Evolutionary conservation across 2,797 vertebrate species (phyloP).

Genomic region (Danio albolineatus): DNA sequence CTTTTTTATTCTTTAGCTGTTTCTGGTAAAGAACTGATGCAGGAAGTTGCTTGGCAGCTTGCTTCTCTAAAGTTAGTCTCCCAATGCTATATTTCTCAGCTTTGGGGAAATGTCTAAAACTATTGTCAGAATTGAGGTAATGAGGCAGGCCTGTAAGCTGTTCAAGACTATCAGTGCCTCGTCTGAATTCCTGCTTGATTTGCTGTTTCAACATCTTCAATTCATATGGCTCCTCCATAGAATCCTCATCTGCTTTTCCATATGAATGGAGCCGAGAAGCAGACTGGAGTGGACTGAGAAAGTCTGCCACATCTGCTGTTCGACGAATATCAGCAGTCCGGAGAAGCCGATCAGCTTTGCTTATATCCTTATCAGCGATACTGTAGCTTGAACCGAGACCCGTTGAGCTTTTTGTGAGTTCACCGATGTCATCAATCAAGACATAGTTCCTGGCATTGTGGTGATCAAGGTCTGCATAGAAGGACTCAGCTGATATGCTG

Average conservation of each 20-base stretch:
- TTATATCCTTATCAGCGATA: constrained; percentile 93
- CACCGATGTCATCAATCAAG: constrained; percentile 96
- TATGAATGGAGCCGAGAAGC: constrained; percentile 91
- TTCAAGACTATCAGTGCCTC: constrained; percentile 92
- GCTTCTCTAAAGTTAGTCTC: constrained; percentile 97
- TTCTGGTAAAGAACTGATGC: constrained; percentile 96
- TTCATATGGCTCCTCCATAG: constrained; percentile 99
- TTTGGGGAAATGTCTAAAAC: constrained; percentile 95
- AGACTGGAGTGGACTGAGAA: constrained; percentile 86
- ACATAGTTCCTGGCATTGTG: constrained; percentile 93
- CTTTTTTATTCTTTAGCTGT: constrained; percentile 96
- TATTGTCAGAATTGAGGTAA: constrained; percentile 90
- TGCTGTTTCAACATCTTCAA: constrained; percentile 97
- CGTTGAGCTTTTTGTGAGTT: constrained; percentile 92
- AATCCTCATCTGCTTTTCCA: constrained; percentile 93
- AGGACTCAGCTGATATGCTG: constrained; percentile 97
- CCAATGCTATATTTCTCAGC: constrained; percentile 98
- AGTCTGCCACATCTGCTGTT: constrained; percentile 93
- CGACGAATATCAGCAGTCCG: constrained; percentile 89
- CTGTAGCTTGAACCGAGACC: constrained; percentile 88
- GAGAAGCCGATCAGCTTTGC: constrained; percentile 92
- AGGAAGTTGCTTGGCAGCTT: constrained; percentile 97
- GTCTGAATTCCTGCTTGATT: constrained; percentile 98
- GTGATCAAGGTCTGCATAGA: constrained; percentile 97
- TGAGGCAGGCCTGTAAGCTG: constrained; percentile 92